phyloP scores from a whole-genome alignment of 1,140 invertebrate species.

The Leptinotarsa lineolata region DNA sequence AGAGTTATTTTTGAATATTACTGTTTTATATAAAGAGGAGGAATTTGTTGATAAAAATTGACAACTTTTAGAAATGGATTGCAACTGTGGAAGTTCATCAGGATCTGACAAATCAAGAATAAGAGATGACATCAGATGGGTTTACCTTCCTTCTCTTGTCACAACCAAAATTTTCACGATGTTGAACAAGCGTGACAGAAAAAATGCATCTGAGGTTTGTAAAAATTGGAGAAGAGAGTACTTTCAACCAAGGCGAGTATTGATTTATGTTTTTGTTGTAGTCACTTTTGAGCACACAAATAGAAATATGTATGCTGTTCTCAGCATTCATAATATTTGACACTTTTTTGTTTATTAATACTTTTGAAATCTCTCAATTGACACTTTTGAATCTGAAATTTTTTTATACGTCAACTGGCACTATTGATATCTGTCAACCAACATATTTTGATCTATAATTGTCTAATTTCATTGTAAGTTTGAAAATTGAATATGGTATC shows the following conservation, averaged over 20 bases:
- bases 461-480: too few relatives aligned
- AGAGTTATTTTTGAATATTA: too few relatives aligned
- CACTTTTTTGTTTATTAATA: too few relatives aligned
- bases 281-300: neutral
- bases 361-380: too few relatives aligned
- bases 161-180: conserved; percentile 51
- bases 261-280: conserved; percentile 17
- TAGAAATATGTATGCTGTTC: conserved; percentile 4
- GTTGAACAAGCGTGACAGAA: conserved; percentile 46
- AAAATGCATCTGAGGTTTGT: conserved; percentile 52
- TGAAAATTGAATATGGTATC: too few relatives aligned
- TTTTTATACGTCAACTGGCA: too few relatives aligned
- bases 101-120: conserved; percentile 43
- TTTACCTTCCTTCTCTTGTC: conserved; percentile 49
- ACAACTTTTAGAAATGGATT: conserved; percentile 38
- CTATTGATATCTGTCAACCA: too few relatives aligned
- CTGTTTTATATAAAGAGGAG: too few relatives aligned
- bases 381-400: too few relatives aligned
- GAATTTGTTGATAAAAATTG: neutral
- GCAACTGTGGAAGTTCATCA: conserved; percentile 39
- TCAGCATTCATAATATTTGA: neutral
- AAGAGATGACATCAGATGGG: conserved; percentile 42
- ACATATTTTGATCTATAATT: too few relatives aligned
- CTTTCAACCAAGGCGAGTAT: conserved; percentile 53
- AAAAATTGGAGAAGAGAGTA: conserved; percentile 51